These are phyloP conservation scores for Paradisaea rubra DNA, from an alignment of 2,113 vertebrate genomes.

Conservation along the genomic window DNA sequence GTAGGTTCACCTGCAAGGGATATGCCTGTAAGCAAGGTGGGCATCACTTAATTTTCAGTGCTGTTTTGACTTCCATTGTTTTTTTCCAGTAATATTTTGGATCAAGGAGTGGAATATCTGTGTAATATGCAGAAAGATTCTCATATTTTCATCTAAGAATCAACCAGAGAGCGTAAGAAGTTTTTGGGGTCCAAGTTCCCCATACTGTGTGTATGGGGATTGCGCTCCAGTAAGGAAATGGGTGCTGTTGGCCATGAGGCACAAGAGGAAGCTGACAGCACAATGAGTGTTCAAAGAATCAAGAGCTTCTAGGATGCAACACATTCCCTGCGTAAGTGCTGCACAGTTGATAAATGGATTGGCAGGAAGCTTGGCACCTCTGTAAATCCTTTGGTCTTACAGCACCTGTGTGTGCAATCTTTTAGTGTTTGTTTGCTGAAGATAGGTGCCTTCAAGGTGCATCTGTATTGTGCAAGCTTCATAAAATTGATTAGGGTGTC, in stretches of 20 bases:
- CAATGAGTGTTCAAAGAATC: neutral
- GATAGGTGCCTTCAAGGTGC: neutral
- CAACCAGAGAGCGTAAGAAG: neutral
- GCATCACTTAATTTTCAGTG: neutral
- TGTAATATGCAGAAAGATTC: neutral
- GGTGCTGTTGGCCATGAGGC: neutral
- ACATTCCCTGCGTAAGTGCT: neutral
- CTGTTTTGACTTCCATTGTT: neutral
- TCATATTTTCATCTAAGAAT: neutral
- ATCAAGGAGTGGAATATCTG: neutral
- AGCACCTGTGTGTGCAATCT: neutral
- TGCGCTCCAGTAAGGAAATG: rapidly evolving
- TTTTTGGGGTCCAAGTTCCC: neutral
- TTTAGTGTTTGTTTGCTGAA: neutral
- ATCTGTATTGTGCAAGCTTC: neutral
- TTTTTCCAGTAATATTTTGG: neutral
- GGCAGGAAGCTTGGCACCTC: neutral
- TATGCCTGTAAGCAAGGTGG: neutral
- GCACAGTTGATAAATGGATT: neutral
- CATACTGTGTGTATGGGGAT: rapidly evolving
- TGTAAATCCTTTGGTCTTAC: neutral
- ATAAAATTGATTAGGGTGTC: neutral
- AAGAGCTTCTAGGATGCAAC: neutral
- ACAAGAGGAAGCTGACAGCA: neutral
- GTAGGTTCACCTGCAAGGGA: neutral